Base-by-base conservation (phyloP, 2,113 vertebrate species). In the Gallinago media region DNA sequence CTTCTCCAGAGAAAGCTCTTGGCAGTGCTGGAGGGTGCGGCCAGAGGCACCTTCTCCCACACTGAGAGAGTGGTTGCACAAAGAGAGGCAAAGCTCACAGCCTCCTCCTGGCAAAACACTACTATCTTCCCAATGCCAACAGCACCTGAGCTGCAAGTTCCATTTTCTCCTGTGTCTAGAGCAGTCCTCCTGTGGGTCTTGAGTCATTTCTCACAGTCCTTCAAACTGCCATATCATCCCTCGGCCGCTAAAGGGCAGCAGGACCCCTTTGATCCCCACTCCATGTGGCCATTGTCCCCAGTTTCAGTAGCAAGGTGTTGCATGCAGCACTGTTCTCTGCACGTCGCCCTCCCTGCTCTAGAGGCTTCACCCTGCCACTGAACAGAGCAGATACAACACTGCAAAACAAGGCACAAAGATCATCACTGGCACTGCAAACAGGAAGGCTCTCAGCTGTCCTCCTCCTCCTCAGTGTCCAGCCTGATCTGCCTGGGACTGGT, bases 241-340 rank as follows among this genome's bases (percentile, higher is more conserved):
- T 75, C 26, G 52, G 56, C 92, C 90, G 71, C 95, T 92, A n/a
- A 74, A 94, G 55, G 85, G 82, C 92, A 93, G 83, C 75, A 95
- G 71, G 96, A 76, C 58, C 56, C 50, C 66, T 88, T 49, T 88
- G 79, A 47, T 71, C 21, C 68, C 38, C 9, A 12, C 11, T n/a
- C 32, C 20, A 9, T 21, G 22, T 38, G 55, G 29, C n/a, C n/a
- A 74, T 1, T 8, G 42, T 31, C 54, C 23, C 31, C 2, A 2
- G 31, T 62, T 92, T 92, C 58, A 67, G 26, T 18, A 83, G 29
- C 23, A 47, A 58, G 13, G 44, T 63, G 62, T 34, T 14, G 5
- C 63, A 89, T 20, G 77, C 84, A 94, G 49, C 56, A 75, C 54
- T 29, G 17, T 40, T 50, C 75, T 80, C 32, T 52, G 15, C 3